Percentiles rank a stretch among this genome's conserved stretches.
These are phyloP conservation scores for Rhea americana DNA, from an alignment of 2,113 vertebrate species.

Conservation along the genomic window DNA sequence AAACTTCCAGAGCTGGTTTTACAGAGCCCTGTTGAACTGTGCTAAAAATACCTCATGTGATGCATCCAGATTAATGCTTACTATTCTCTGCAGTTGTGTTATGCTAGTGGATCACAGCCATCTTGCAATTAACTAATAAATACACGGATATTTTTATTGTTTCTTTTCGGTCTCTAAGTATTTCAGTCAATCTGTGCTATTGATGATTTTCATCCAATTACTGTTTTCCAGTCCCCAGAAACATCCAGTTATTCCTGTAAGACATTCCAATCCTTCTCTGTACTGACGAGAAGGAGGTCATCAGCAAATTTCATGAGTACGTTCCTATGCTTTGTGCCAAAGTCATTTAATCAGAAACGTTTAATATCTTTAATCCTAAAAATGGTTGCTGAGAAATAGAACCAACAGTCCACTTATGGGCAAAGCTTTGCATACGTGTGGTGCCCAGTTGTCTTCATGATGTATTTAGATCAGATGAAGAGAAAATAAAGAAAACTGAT, in stretches of 20 bases:
- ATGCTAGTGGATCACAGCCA: background rate
- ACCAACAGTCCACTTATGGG: background rate
- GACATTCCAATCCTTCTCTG: background rate
- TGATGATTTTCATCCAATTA: background rate
- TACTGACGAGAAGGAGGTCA: background rate
- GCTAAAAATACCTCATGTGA: background rate
- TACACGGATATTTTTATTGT: background rate
- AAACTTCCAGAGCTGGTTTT: background rate
- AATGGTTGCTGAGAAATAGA: background rate
- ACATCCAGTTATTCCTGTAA: background rate
- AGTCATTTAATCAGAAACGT: background rate
- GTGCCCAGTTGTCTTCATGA: background rate
- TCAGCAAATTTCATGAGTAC: background rate
- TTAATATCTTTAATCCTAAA: background rate
- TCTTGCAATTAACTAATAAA: background rate
- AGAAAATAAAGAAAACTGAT: background rate
- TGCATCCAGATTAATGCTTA: background rate
- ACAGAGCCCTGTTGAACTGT: background rate
- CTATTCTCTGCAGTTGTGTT: background rate
- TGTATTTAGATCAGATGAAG: background rate
- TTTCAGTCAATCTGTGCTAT: background rate
- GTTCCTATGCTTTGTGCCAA: background rate
- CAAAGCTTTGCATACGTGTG: background rate
- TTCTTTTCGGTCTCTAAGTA: background rate
- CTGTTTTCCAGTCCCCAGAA: background rate